phyloP scores from a whole-genome alignment of 2,797 vertebrate genomes.

The Pyrocephalus nanus region DNA sequence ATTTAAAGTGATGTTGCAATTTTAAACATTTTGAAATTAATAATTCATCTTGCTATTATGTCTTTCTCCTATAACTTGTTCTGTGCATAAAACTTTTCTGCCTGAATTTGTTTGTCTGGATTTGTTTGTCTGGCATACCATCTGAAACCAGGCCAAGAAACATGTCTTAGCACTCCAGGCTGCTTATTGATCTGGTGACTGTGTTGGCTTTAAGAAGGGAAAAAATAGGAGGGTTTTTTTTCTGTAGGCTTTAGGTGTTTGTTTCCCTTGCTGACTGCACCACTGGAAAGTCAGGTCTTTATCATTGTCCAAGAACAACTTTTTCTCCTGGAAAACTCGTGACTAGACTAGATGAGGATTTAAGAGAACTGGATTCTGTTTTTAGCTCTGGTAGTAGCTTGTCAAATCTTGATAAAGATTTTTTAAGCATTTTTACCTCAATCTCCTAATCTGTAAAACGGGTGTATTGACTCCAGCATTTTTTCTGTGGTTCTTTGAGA shows the following conservation, averaged over 20 bases:
- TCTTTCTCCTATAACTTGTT: not conserved
- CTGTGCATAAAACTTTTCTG: not conserved
- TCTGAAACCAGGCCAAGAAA: constrained; percentile 16
- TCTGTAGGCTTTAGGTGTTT: not conserved
- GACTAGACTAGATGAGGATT: not conserved
- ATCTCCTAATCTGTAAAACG: constrained; percentile 3
- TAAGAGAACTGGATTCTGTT: not conserved
- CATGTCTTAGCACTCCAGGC: not conserved
- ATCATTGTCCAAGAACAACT: not conserved
- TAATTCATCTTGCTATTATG: not conserved
- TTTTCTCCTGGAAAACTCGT: not conserved
- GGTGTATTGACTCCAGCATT: not conserved
- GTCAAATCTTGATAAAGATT: not conserved
- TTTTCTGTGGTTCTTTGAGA: not conserved
- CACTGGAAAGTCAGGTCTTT: constrained; percentile 7
- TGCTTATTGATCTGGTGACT: constrained; percentile 17
- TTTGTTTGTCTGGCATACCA: not conserved
- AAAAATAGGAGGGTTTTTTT: not conserved
- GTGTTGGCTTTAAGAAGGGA: not conserved
- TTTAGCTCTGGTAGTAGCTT: not conserved
- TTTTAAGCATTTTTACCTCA: not conserved
- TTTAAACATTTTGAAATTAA: constrained; percentile 32
- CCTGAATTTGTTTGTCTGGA: not conserved
- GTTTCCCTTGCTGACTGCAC: not conserved
- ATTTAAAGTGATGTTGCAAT: constrained; percentile 12